These are phyloP conservation scores for Pantala flavescens DNA, from an alignment of 1,140 invertebrate species.

Conservation along the genomic window DNA sequence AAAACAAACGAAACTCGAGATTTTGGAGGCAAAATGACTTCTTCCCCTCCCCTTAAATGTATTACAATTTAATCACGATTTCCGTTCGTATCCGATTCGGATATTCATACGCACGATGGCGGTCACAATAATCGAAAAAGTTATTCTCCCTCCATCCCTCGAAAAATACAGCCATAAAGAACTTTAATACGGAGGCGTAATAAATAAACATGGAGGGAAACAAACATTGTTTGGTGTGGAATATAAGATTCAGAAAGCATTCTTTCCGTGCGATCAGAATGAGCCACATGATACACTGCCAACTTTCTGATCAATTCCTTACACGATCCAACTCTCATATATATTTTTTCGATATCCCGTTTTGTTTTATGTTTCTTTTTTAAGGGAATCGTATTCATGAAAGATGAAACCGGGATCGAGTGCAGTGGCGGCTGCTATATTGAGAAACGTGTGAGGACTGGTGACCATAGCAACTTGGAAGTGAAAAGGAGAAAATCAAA, in stretches of 20 bases:
- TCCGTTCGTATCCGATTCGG: too few relatives aligned
- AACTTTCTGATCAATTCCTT: not conserved
- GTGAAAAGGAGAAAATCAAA: too few relatives aligned
- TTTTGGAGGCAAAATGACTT: too few relatives aligned
- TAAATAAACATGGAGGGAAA: not conserved
- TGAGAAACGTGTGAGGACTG: not conserved
- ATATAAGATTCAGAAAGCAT: not conserved
- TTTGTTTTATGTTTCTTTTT: constrained; percentile 8
- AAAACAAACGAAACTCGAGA: too few relatives aligned
- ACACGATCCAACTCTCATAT: not conserved
- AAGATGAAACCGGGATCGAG: not conserved
- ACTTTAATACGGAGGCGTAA: not conserved
- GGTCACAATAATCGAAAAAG: too few relatives aligned
- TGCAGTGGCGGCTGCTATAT: not conserved
- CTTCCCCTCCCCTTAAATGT: too few relatives aligned
- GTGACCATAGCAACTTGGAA: not conserved
- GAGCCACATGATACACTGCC: not conserved
- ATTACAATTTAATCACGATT: too few relatives aligned
- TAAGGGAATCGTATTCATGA: constrained; percentile 9
- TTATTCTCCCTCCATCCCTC: not conserved
- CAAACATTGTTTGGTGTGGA: not conserved
- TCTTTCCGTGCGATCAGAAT: not conserved
- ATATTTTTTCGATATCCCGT: not conserved
- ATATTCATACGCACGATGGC: too few relatives aligned
- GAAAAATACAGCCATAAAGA: not conserved